Evolutionary conservation across 1,140 invertebrate species (phyloP).

Genomic region (Tetramorium parvispinum): DNA sequence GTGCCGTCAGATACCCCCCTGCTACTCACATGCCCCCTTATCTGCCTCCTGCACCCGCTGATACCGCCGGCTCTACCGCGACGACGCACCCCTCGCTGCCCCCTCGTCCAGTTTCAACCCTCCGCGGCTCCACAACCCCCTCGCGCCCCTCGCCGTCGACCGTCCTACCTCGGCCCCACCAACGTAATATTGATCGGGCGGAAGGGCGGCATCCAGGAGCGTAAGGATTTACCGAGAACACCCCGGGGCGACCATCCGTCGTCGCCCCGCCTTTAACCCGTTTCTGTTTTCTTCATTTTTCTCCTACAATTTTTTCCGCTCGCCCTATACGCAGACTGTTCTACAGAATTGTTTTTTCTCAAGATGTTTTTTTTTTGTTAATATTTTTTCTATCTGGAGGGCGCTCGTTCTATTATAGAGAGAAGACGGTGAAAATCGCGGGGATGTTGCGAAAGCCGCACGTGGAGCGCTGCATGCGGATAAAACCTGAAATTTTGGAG

Average conservation of each 20-base stretch:
- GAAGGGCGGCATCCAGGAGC: conserved; percentile 84
- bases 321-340: not conserved
- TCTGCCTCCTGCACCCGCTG: conserved; percentile 57
- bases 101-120: conserved; percentile 42
- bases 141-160: conserved; percentile 44
- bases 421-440: not conserved
- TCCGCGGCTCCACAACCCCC: conserved; percentile 36
- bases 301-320: not conserved
- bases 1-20: conserved; percentile 39
- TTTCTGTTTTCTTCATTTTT: conserved; percentile 21
- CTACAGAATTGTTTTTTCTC: conserved; percentile 25
- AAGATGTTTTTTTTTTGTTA: not conserved
- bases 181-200: conserved; percentile 85
- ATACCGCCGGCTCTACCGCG: conserved; percentile 68
- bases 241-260: conserved; percentile 62
- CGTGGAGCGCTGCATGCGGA: conserved; percentile 59
- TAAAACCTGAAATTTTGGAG: conserved; percentile 29
- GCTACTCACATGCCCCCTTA: conserved; percentile 53
- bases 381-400: not conserved
- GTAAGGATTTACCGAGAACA: conserved; percentile 70
- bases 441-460: conserved; percentile 32
- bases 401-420: not conserved
- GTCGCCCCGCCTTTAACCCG: not conserved
- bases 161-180: conserved; percentile 80
- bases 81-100: conserved; percentile 35